Conservation (phyloP, 2,797 vertebrate genomes). For the Limnodromus scolopaceus region DNA sequence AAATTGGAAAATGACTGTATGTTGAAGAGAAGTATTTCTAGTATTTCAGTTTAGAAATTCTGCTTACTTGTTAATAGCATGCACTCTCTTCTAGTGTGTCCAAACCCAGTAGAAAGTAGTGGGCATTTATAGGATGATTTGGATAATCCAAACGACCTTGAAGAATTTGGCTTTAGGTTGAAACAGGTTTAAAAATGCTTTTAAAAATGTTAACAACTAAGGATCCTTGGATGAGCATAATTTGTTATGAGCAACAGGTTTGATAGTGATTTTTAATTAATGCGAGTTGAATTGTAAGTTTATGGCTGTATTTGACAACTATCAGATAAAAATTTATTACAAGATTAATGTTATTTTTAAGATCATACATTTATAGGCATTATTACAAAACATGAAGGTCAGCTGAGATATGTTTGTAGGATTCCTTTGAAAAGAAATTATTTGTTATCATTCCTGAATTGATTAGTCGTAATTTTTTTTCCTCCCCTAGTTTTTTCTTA, state of each 20-base stretch:
- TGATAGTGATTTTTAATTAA: background rate
- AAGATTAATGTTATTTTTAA: background rate
- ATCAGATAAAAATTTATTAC: background rate
- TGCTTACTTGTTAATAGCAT: background rate
- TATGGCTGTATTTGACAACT: background rate
- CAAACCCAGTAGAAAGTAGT: background rate
- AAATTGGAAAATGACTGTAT: background rate
- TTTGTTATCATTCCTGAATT: background rate
- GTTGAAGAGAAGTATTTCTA: background rate
- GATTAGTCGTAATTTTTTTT: background rate
- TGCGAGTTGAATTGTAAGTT: background rate
- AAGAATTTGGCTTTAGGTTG: background rate
- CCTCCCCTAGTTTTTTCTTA: background rate
- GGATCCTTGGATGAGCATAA: background rate
- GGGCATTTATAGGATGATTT: background rate
- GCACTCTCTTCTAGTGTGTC: background rate
- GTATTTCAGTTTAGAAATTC: background rate
- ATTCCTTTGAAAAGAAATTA: background rate
- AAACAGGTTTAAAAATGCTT: background rate
- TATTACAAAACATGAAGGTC: background rate
- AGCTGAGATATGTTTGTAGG: background rate
- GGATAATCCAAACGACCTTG: background rate
- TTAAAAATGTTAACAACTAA: background rate
- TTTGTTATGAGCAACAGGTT: background rate
- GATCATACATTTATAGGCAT: background rate